A percentile compares a stretch with the other conserved stretches of the same genome.
Evolutionary conservation across 1,140 invertebrate species (phyloP).

Genomic region (Trichogramma pretiosum): DNA sequence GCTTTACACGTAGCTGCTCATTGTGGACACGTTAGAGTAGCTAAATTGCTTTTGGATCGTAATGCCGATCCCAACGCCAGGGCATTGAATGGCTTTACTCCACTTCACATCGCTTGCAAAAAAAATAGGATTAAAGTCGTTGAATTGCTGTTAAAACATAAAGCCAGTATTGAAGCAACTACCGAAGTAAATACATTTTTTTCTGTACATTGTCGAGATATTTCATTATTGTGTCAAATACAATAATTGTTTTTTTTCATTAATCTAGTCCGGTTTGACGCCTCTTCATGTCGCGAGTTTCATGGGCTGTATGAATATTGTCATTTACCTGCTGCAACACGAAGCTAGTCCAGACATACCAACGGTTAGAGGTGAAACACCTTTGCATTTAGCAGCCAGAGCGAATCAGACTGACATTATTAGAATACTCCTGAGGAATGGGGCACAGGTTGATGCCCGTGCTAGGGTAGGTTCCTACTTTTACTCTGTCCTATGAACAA

Average conservation of each 20-base stretch:
- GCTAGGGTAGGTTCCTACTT: slow-evolving; percentile 57
- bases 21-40: slow-evolving; percentile 88
- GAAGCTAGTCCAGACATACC: slow-evolving; percentile 89
- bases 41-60: slow-evolving; percentile 84
- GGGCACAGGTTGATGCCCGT: slow-evolving; percentile 89
- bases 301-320: slow-evolving; percentile 99
- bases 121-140: slow-evolving; percentile 97
- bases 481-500: slow-evolving; percentile 6
- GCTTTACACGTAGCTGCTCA: slow-evolving; percentile 94
- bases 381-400: slow-evolving; percentile 90
- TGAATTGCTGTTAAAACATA: slow-evolving; percentile 91
- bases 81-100: slow-evolving; percentile 96
- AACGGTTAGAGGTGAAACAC: slow-evolving; percentile 93
- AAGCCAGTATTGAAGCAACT: slow-evolving; percentile 80
- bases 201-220: not conserved
- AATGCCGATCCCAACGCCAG: slow-evolving; percentile 96
- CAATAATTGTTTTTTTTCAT: slow-evolving; percentile 25
- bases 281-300: slow-evolving; percentile 96
- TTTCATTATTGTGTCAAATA: slow-evolving; percentile 13
- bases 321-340: slow-evolving; percentile 89
- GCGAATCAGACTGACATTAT: slow-evolving; percentile 97
- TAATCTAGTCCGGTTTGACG: slow-evolving; percentile 79
- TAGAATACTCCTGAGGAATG: slow-evolving; percentile 87
- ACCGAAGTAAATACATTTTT: slow-evolving; percentile 55
- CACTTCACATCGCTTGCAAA: slow-evolving; percentile 97